Evolutionary conservation across 2,888 invertebrate species (phyloP).

Genomic region (Phaedon cochleariae): DNA sequence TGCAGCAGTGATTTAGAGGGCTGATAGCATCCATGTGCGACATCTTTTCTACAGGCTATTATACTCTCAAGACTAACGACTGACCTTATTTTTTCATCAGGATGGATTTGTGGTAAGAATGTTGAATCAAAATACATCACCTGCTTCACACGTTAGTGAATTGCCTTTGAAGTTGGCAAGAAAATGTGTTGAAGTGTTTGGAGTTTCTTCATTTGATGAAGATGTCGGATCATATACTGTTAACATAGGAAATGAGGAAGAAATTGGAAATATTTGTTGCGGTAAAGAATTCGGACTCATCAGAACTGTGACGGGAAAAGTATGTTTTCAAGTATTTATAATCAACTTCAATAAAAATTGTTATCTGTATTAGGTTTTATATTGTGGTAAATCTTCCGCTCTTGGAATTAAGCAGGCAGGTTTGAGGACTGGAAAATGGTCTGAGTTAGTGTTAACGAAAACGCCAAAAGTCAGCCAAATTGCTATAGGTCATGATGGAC

Average conservation of each 20-base stretch:
- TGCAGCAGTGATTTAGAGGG: no score
- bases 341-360: neutral
- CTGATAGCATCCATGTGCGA: no score
- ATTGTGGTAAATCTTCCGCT: slow-evolving; percentile 86
- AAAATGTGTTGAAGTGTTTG: slow-evolving; percentile 81
- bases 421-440: slow-evolving; percentile 67
- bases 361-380: slow-evolving; percentile 70
- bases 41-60: no score
- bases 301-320: slow-evolving; percentile 85
- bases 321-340: slow-evolving; percentile 51
- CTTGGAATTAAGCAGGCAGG: slow-evolving; percentile 81
- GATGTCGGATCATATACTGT: slow-evolving; percentile 63
- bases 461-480: slow-evolving; percentile 78
- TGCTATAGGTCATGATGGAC: slow-evolving; percentile 92
- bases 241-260: slow-evolving; percentile 72
- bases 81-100: slow-evolving; percentile 59
- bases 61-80: no score
- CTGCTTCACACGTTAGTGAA: slow-evolving; percentile 69
- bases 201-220: slow-evolving; percentile 76
- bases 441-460: slow-evolving; percentile 72
- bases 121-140: slow-evolving; percentile 70
- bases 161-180: slow-evolving; percentile 79
- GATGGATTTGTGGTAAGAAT: slow-evolving; percentile 83
- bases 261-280: slow-evolving; percentile 77
- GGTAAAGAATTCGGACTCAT: slow-evolving; percentile 93